These are phyloP conservation scores for Lycodopsis pacificus DNA, from an alignment of 2,797 vertebrate genomes.

Conservation along the genomic window DNA sequence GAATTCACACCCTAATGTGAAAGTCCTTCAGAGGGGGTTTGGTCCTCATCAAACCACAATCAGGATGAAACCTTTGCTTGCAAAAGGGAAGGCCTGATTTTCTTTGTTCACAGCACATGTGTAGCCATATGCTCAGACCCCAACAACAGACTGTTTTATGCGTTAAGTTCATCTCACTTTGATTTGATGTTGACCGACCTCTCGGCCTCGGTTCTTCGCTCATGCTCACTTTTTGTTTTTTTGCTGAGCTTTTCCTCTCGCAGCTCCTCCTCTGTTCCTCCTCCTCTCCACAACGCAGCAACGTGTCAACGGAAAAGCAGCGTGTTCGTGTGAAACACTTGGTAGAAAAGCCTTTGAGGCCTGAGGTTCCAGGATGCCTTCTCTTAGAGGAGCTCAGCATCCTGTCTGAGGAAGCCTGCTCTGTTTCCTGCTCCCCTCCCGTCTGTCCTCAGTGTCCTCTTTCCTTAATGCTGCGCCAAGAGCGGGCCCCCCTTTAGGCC, in stretches of 20 bases:
- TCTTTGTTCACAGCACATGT: too few relatives aligned
- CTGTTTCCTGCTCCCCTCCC: constrained; percentile 77
- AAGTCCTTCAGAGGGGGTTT: too few relatives aligned
- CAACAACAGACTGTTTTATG: too few relatives aligned
- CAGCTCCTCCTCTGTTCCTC: neutral
- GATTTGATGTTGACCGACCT: neutral
- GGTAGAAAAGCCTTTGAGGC: constrained; percentile 62
- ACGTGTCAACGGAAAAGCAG: constrained; percentile 47
- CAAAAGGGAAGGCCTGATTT: too few relatives aligned
- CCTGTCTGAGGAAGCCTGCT: constrained; percentile 83
- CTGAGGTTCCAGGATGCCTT: constrained; percentile 79
- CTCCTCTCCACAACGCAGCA: constrained; percentile 19
- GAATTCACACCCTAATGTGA: too few relatives aligned
- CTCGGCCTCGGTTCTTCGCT: constrained; percentile 10
- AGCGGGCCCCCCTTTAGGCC: constrained; percentile 51
- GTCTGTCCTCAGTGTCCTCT: constrained; percentile 55
- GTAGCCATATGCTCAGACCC: too few relatives aligned
- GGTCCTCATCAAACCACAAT: too few relatives aligned
- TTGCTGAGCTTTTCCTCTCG: constrained; percentile 48
- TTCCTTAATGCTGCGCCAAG: constrained; percentile 61
- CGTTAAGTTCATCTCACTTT: too few relatives aligned
- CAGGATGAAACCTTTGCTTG: too few relatives aligned
- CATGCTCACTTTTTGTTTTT: constrained; percentile 1
- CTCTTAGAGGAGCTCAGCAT: constrained; percentile 77
- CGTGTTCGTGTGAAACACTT: constrained; percentile 59